Conservation (phyloP, 2,113 vertebrate genomes). For the Oryctolagus cuniculus region DNA sequence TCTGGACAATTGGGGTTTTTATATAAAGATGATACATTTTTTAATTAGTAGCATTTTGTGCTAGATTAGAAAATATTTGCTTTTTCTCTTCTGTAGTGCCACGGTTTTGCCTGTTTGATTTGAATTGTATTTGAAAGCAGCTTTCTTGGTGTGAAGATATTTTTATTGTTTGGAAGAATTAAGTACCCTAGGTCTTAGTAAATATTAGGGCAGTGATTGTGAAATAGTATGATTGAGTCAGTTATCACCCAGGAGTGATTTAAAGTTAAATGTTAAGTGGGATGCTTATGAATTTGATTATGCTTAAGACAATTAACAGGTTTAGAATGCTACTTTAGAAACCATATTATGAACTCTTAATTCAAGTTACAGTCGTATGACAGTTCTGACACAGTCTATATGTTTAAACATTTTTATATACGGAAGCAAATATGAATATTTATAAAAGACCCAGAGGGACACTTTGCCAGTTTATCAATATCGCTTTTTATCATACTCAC, state of each 20-base stretch:
- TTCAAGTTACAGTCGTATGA: background rate
- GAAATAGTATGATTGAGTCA: conserved; percentile 55
- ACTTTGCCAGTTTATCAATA: conserved; percentile 12
- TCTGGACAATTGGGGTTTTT: conserved; percentile 44
- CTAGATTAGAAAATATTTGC: conserved; percentile 50
- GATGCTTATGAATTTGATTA: conserved; percentile 66
- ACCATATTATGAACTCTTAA: conserved; percentile 43
- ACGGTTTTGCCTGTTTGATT: conserved; percentile 57
- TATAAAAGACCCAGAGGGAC: conserved; percentile 20
- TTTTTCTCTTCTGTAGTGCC: background rate
- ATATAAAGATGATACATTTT: conserved; percentile 58
- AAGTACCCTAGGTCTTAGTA: conserved; percentile 69
- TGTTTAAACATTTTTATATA: conserved; percentile 33
- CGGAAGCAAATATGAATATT: conserved; percentile 35
- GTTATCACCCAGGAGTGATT: conserved; percentile 67
- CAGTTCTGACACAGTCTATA: conserved; percentile 13
- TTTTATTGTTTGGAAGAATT: conserved; percentile 76
- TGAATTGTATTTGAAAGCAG: conserved; percentile 70
- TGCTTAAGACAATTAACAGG: conserved; percentile 53
- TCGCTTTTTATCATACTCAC: background rate
- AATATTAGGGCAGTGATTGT: conserved; percentile 77
- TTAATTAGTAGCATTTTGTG: conserved; percentile 68
- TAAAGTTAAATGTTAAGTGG: conserved; percentile 75
- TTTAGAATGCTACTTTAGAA: conserved; percentile 45
- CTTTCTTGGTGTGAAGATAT: conserved; percentile 31